These are phyloP conservation scores for Anseranas semipalmata DNA, from an alignment of 2,113 vertebrate species.

Conservation along the genomic window DNA sequence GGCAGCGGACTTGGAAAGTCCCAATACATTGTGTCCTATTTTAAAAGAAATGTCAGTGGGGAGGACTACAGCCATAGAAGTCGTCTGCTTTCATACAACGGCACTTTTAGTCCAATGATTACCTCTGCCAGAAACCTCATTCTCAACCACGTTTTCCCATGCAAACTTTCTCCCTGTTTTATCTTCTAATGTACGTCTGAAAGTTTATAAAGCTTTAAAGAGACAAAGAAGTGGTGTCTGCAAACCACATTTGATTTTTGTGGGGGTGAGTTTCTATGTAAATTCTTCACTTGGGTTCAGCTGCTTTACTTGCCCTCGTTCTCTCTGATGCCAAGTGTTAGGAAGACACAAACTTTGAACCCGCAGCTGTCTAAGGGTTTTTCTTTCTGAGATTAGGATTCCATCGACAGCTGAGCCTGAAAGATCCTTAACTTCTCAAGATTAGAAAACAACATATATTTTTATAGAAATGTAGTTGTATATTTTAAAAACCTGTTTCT, in stretches of 20 bases:
- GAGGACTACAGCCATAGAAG: not conserved
- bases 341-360: slow-evolving; percentile 9
- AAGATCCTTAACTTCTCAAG: slow-evolving; percentile 57
- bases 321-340: slow-evolving; percentile 46
- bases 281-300: slow-evolving; percentile 5
- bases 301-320: slow-evolving; percentile 57
- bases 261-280: slow-evolving; percentile 28
- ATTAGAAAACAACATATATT: slow-evolving; percentile 71
- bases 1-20: not conserved
- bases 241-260: not conserved
- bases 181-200: not conserved
- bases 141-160: not conserved
- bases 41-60: not conserved
- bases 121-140: not conserved
- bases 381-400: slow-evolving; percentile 48
- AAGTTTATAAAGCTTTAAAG: slow-evolving; percentile 51
- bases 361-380: slow-evolving; percentile 48
- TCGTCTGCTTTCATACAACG: not conserved
- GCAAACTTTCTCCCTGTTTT: not conserved
- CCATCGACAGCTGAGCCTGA: slow-evolving; percentile 62
- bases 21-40: not conserved
- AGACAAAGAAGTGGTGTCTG: not conserved
- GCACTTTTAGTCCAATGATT: not conserved
- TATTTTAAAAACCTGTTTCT: slow-evolving; percentile 56
- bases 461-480: slow-evolving; percentile 73